These are phyloP conservation scores for Phoebastria nigripes DNA, from an alignment of 2,797 vertebrate genomes.

Conservation along the genomic window DNA sequence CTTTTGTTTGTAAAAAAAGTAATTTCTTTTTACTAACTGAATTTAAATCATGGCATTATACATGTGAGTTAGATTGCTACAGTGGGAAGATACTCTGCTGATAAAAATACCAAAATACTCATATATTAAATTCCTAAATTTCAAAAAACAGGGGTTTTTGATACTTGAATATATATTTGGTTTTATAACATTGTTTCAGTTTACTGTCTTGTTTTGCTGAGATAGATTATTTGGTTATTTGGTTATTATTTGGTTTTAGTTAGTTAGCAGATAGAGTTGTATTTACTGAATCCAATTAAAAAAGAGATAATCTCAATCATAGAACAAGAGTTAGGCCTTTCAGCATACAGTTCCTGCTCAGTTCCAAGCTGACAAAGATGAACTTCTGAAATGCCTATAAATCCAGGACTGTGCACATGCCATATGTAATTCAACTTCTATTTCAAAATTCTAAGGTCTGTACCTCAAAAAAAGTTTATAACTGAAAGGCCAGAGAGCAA, in stretches of 20 bases:
- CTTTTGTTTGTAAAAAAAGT: background rate
- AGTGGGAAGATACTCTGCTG: background rate
- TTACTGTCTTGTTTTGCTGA: background rate
- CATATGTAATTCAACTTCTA: background rate
- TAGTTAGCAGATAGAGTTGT: background rate
- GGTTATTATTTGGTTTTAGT: background rate
- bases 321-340: background rate
- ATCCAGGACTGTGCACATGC: background rate
- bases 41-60: background rate
- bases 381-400: background rate
- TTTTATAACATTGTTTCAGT: background rate
- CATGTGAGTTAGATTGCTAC: background rate
- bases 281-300: background rate
- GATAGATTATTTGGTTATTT: background rate
- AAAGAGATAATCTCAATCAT: background rate
- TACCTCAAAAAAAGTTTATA: background rate
- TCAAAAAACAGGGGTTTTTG: rapidly evolving
- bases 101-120: background rate
- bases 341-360: background rate
- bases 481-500: background rate
- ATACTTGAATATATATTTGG: background rate
- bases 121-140: background rate
- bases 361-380: background rate
- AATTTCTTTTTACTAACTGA: background rate
- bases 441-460: background rate